These are phyloP conservation scores for Mus minutoides DNA, from an alignment of 2,797 vertebrate genomes.

Conservation along the genomic window DNA sequence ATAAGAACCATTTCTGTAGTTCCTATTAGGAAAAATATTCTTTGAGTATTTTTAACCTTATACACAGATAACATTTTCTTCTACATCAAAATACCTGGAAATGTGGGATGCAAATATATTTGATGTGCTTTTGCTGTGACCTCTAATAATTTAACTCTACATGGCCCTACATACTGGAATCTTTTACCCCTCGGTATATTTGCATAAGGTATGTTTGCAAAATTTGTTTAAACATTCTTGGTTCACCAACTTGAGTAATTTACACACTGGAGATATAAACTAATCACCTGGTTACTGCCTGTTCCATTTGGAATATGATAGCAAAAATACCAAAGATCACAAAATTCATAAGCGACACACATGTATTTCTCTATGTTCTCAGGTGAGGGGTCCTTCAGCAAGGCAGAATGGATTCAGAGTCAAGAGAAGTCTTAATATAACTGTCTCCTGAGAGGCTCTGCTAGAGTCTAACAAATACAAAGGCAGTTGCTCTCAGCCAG, in stretches of 20 bases:
- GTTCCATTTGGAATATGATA: background rate
- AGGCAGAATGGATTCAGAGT: background rate
- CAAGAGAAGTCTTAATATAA: background rate
- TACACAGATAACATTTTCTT: background rate
- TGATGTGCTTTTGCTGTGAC: background rate
- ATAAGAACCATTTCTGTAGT: background rate
- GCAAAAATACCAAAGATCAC: background rate
- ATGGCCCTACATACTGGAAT: background rate
- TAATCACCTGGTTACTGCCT: background rate
- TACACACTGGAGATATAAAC: background rate
- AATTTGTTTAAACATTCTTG: background rate
- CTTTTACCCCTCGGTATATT: background rate
- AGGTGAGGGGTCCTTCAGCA: background rate
- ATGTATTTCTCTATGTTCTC: background rate
- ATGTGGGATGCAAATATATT: background rate
- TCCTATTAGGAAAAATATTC: background rate
- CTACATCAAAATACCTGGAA: background rate
- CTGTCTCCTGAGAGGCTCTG: too few species aligned
- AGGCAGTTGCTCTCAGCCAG: too few species aligned
- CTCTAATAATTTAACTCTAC: background rate
- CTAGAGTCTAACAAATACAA: too few species aligned
- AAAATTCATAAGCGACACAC: background rate
- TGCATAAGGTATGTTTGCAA: background rate
- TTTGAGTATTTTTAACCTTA: background rate
- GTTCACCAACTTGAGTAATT: background rate